Percentiles rank a stretch among this genome's conserved stretches.
Conservation (phyloP, 2,797 vertebrate genomes). For the Etheostoma nigrum region DNA sequence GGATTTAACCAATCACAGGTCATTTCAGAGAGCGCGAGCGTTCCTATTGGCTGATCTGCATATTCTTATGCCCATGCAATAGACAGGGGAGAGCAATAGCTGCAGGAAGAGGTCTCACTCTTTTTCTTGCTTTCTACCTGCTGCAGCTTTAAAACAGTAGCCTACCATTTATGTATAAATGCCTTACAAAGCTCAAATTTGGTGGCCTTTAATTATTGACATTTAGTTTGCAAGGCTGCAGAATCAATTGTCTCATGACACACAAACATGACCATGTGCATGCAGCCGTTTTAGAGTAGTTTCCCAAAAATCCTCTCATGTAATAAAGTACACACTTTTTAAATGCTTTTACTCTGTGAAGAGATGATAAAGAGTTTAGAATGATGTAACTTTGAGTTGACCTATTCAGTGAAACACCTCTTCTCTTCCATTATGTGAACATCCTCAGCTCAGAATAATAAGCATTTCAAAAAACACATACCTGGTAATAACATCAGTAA, state of each 20-base stretch:
- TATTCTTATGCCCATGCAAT: too few species aligned
- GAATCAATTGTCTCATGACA: constrained; percentile 24
- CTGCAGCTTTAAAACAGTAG: neutral
- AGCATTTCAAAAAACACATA: constrained; percentile 62
- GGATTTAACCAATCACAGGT: too few species aligned
- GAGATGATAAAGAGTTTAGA: constrained; percentile 82
- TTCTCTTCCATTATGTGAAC: constrained; percentile 76
- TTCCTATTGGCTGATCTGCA: too few species aligned
- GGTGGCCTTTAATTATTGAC: neutral
- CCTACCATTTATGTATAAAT: neutral
- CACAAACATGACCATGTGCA: constrained; percentile 12
- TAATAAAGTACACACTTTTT: constrained; percentile 71
- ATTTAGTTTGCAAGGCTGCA: neutral
- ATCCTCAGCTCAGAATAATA: constrained; percentile 73
- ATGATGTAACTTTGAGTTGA: constrained; percentile 83
- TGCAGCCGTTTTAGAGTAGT: constrained; percentile 55
- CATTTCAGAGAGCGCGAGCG: too few species aligned
- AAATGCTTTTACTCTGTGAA: constrained; percentile 78
- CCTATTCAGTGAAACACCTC: constrained; percentile 68
- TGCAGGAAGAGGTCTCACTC: too few species aligned
- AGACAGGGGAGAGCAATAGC: too few species aligned
- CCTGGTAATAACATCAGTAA: constrained; percentile 55
- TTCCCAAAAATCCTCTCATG: constrained; percentile 63
- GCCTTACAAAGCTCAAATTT: neutral
- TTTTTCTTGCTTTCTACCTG: too few species aligned